Evolutionary conservation across 2,888 invertebrate genomes (phyloP).

Genomic region (Macrosoma leucophasiata): DNA sequence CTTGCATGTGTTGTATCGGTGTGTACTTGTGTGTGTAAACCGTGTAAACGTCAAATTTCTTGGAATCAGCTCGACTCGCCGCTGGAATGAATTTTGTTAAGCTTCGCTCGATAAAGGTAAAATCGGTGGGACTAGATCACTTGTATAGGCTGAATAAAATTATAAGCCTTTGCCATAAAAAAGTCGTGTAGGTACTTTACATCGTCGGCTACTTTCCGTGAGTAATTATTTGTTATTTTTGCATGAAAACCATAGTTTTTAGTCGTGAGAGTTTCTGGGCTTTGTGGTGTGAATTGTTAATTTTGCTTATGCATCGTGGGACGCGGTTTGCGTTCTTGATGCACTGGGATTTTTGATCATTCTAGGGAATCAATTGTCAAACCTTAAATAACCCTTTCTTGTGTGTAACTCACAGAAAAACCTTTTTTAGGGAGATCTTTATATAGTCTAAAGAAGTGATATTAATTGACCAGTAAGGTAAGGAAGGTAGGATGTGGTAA

Average conservation of each 20-base stretch:
- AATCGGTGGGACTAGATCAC: slow-evolving; percentile 24
- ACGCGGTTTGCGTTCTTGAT: too few relatives aligned
- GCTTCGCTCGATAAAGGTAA: slow-evolving; percentile 53
- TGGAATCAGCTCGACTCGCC: slow-evolving; percentile 43
- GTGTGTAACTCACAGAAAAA: too few relatives aligned
- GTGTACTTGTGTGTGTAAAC: slow-evolving; percentile 30
- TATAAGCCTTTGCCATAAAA: slow-evolving; percentile 14
- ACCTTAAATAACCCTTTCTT: too few relatives aligned
- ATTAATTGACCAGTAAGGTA: too few relatives aligned
- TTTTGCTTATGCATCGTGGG: too few relatives aligned
- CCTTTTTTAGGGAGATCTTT: too few relatives aligned
- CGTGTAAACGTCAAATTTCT: slow-evolving; percentile 60
- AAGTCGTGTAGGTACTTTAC: slow-evolving; percentile 1
- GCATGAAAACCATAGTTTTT: slow-evolving; percentile 1
- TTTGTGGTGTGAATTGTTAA: background rate
- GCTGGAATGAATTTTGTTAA: slow-evolving; percentile 34
- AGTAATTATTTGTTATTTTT: background rate
- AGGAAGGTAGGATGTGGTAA: too few relatives aligned
- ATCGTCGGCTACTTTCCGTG: background rate
- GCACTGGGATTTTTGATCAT: too few relatives aligned
- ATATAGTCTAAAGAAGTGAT: too few relatives aligned
- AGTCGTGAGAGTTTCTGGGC: background rate
- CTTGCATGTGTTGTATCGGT: slow-evolving; percentile 37
- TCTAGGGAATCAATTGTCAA: too few relatives aligned
- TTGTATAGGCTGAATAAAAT: slow-evolving; percentile 13